Conservation (phyloP, 2,888 invertebrate species). For the Agonopterix arenella region DNA sequence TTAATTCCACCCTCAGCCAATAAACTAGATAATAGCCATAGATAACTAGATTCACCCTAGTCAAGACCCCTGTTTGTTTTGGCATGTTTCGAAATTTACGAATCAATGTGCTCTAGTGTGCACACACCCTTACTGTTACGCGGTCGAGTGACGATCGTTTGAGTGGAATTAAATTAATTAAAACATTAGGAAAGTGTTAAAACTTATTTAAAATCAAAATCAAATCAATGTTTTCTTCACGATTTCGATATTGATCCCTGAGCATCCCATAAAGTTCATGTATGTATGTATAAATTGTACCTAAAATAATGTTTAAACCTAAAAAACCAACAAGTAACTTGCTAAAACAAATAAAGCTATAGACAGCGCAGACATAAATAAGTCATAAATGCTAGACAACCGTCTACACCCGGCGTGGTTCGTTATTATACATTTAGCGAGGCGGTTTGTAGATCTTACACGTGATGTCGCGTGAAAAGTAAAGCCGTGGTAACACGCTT, state of each 20-base stretch:
- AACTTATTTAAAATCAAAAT: too few species aligned
- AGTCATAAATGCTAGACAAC: constrained; percentile 35
- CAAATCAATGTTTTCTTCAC: too few species aligned
- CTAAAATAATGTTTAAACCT: too few species aligned
- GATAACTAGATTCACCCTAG: background rate
- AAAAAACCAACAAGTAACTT: constrained; percentile 8
- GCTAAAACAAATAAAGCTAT: constrained; percentile 24
- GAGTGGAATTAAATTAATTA: too few species aligned
- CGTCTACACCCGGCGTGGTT: constrained; percentile 21
- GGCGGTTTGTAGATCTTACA: constrained; percentile 13
- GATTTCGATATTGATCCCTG: too few species aligned
- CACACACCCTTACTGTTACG: constrained; percentile 4
- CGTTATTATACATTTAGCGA: constrained; percentile 15
- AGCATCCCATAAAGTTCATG: too few species aligned
- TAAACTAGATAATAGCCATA: background rate
- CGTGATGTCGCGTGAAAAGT: constrained; percentile 48
- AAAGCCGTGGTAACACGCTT: constrained; percentile 28
- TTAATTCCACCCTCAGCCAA: constrained; percentile 3
- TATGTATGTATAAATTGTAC: too few species aligned
- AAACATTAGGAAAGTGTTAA: background rate
- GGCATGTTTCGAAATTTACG: constrained; percentile 1
- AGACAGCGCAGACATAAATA: constrained; percentile 28
- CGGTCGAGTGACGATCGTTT: constrained; percentile 2
- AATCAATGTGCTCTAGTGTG: constrained; percentile 1
- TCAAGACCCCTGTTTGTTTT: constrained; percentile 6